Conservation (phyloP, 2,888 invertebrate species). For the Nomada goodeniana region DNA sequence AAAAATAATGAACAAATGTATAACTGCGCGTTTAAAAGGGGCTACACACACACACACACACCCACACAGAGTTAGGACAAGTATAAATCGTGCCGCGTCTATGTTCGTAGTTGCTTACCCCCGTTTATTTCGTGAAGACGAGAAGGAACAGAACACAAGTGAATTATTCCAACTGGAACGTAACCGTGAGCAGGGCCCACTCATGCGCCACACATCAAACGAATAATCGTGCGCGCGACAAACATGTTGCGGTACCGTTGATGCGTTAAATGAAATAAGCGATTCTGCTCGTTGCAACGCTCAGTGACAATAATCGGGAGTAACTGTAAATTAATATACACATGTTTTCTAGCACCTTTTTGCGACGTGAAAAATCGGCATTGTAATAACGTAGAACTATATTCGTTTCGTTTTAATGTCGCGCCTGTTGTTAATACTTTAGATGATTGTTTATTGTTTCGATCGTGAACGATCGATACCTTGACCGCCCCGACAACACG, state of each 20-base stretch:
- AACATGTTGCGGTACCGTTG: slow-evolving; percentile 55
- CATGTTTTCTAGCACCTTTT: slow-evolving; percentile 55
- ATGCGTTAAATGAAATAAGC: slow-evolving; percentile 51
- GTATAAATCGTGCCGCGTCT: neutral
- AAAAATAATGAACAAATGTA: slow-evolving; percentile 2
- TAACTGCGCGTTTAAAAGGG: slow-evolving; percentile 5
- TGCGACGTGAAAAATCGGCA: slow-evolving; percentile 45
- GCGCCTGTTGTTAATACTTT: slow-evolving; percentile 29
- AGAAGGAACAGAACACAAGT: neutral
- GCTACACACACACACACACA: slow-evolving; percentile 7
- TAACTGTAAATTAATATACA: slow-evolving; percentile 47
- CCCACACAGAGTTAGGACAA: slow-evolving; percentile 12
- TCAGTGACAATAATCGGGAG: slow-evolving; percentile 67
- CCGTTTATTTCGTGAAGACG: neutral
- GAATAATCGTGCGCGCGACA: slow-evolving; percentile 12
- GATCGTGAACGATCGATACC: neutral
- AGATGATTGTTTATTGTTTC: slow-evolving; percentile 10
- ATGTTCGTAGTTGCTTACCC: slow-evolving; percentile 44
- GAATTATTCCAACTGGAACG: slow-evolving; percentile 57
- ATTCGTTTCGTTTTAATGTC: slow-evolving; percentile 24
- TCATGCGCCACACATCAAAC: slow-evolving; percentile 27
- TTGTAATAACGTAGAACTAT: slow-evolving; percentile 26
- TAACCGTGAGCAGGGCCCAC: slow-evolving; percentile 23
- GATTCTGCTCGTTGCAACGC: slow-evolving; percentile 66
- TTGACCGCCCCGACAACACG: slow-evolving; percentile 16